Base-by-base conservation (phyloP, 2,797 vertebrate genomes). In the Pipistrellus nathusii region DNA sequence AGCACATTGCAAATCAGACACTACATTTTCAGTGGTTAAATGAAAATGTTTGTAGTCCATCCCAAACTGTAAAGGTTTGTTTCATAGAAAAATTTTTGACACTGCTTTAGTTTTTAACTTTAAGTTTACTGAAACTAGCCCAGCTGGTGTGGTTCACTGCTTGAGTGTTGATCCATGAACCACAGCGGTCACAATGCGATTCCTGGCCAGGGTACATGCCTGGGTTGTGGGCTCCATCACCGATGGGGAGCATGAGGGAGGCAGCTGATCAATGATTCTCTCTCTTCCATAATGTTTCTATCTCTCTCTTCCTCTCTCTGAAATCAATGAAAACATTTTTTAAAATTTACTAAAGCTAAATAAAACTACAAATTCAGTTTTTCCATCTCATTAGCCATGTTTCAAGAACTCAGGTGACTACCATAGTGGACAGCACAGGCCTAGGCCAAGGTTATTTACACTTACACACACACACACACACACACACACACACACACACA, bases 101-200 rank as follows among this genome's bases (percentile, higher is more conserved):
- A 38, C 17, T 81, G 72, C 18, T 90, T 86, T 75, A 68, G 32
- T 55, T 84, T 91, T 81, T 75, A 88, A 80, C 25, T 93, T 82
- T 91, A 53, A 64, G 11, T 53, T 18, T 53, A 83, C 59, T 90
- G 72, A 92, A 64, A 82, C 20, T 78, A 55, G 55, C 55, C 23
- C 55, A 27, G 23, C 57, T 23, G 12, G 57, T 59, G 57, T 59
- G 57, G 10, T 10, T 59, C 23, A 27, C 23, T 27, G 23, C 23
- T 12, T 59, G 23, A 59, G 57, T 59, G 9, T 25, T 8, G 23
- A 59, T 23, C 10, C 57, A 59, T 59, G 57, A 59, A 27, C 57
- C 57, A 25, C 55, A 59, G 57, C 25, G 21, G 23, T 59, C 57
- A 59, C 23, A 25, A 11, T 25, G 11, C 4, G 23, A 59, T 25